Evolutionary conservation across 1,140 invertebrate species (phyloP).

Genomic region (Drosophila kohkoa): DNA sequence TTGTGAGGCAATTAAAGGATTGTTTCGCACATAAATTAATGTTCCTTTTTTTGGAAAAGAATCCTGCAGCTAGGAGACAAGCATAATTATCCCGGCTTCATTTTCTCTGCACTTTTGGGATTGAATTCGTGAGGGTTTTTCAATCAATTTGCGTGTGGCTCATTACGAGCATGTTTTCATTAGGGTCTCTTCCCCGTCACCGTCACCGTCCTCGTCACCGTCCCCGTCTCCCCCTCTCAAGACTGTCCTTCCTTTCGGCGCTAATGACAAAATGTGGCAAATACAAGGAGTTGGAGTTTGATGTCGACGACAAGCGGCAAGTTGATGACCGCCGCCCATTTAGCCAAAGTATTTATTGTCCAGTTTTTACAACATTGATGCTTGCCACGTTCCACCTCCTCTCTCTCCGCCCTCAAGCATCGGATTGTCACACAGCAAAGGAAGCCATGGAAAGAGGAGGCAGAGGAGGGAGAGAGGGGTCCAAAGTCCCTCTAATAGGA

Average conservation of each 20-base stretch:
- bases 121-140: constrained; percentile 33
- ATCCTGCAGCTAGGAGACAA: constrained; percentile 1
- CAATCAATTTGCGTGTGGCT: constrained; percentile 38
- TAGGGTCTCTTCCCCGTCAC: not conserved
- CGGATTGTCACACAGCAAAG: not conserved
- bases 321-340: constrained; percentile 35
- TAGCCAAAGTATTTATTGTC: constrained; percentile 35
- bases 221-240: not conserved
- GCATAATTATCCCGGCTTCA: constrained; percentile 5
- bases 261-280: constrained; percentile 49
- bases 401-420: not conserved
- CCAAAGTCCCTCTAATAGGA: constrained; percentile 68
- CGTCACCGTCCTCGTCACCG: too few relatives aligned
- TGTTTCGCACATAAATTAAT: not conserved
- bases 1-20: not conserved
- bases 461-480: not conserved
- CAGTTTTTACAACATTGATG: constrained; percentile 45
- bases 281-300: constrained; percentile 1
- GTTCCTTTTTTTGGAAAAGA: not conserved
- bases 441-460: not conserved
- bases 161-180: constrained; percentile 19
- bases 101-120: constrained; percentile 18
- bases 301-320: constrained; percentile 20
- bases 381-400: not conserved
- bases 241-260: not conserved